phyloP scores from a whole-genome alignment of 2,113 vertebrate genomes.

The Pelobates fuscus region DNA sequence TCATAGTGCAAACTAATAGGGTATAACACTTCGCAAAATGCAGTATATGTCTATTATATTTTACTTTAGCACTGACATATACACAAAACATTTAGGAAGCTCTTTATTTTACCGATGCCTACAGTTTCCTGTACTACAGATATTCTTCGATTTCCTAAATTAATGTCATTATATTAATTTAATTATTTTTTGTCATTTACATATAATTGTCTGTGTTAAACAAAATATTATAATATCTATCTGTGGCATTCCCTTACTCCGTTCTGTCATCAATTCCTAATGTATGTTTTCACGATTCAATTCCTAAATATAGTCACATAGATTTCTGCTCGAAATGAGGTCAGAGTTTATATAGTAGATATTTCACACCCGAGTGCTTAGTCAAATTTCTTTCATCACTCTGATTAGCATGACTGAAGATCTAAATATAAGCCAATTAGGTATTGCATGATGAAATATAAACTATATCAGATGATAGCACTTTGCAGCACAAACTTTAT shows the following conservation, averaged over 20 bases:
- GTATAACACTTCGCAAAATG: too few species aligned
- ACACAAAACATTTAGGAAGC: too few species aligned
- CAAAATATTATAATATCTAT: too few species aligned
- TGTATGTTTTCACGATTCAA: too few species aligned
- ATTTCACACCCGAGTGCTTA: conserved; percentile 12
- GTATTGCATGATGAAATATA: neutral
- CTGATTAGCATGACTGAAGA: conserved; percentile 15
- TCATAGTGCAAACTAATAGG: too few species aligned
- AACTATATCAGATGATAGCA: neutral
- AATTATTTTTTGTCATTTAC: too few species aligned
- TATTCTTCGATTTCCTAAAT: neutral
- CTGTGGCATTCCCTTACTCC: too few species aligned
- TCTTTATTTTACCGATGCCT: too few species aligned
- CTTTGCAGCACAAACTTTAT: neutral
- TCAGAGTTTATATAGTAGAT: neutral
- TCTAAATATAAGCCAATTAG: conserved; percentile 11
- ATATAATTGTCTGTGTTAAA: too few species aligned
- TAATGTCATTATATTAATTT: neutral
- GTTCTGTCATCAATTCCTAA: too few species aligned
- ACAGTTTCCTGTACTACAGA: neutral
- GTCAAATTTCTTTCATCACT: conserved; percentile 17
- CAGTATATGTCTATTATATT: too few species aligned
- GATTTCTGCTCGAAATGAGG: neutral
- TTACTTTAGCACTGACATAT: too few species aligned
- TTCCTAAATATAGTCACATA: neutral